A percentile compares a stretch with the other conserved stretches of the same genome.
phyloP scores from a whole-genome alignment of 1,140 invertebrate genomes.

The Lanistes nyassanus region DNA sequence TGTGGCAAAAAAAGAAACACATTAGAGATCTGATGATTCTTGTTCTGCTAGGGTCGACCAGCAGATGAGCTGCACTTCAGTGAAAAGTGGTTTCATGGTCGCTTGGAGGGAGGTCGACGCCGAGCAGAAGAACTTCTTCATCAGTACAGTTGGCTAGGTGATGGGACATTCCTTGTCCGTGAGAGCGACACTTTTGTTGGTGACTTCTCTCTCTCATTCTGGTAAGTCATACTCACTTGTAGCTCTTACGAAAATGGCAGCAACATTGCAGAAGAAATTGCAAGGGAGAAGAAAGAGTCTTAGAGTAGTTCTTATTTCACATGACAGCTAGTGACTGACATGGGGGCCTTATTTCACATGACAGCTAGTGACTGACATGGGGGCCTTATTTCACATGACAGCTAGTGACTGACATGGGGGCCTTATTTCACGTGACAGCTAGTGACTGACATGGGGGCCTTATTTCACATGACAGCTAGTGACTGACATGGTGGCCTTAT shows the following conservation, averaged over 20 bases:
- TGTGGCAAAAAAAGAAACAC: background rate
- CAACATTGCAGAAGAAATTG: background rate
- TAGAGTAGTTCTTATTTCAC: background rate
- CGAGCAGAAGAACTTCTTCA: slow-evolving; percentile 80
- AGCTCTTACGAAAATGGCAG: too few species aligned
- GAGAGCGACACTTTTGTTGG: slow-evolving; percentile 96
- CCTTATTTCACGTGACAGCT: too few species aligned
- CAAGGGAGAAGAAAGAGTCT: background rate
- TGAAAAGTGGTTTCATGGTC: slow-evolving; percentile 94
- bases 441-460: background rate
- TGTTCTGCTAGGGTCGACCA: slow-evolving; percentile 47
- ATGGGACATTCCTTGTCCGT: slow-evolving; percentile 94
- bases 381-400: too few species aligned
- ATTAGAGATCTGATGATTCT: background rate
- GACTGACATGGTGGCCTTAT: background rate
- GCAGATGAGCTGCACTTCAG: slow-evolving; percentile 90
- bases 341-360: too few species aligned
- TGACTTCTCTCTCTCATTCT: slow-evolving; percentile 95
- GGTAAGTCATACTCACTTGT: slow-evolving; percentile 64
- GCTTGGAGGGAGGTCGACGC: slow-evolving; percentile 79
- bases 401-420: background rate
- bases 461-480: too few species aligned
- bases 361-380: background rate
- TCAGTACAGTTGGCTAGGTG: slow-evolving; percentile 85
- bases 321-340: background rate